Percentiles rank a stretch among this genome's conserved stretches.
phyloP scores from a whole-genome alignment of 2,113 vertebrate genomes.

The Echinops telfairi region DNA sequence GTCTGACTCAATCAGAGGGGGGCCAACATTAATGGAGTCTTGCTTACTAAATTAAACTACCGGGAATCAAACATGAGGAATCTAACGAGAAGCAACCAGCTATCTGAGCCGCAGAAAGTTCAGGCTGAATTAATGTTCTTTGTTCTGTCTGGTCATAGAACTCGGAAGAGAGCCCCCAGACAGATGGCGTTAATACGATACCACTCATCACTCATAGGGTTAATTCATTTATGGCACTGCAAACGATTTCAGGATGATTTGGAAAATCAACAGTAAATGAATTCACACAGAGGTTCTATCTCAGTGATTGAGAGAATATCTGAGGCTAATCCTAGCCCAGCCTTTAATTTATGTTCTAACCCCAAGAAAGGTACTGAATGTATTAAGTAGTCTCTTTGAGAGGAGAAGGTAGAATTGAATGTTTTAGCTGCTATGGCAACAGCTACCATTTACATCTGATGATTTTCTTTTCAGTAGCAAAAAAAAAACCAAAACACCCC shows the following conservation, averaged over 20 bases:
- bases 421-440: conserved; percentile 64
- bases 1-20: conserved; percentile 51
- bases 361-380: neutral
- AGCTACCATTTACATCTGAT: neutral
- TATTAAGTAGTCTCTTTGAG: neutral
- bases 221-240: conserved; percentile 1
- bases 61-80: conserved; percentile 34
- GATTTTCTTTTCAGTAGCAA: conserved; percentile 37
- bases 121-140: neutral
- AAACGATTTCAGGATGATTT: conserved; percentile 43
- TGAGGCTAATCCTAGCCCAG: neutral
- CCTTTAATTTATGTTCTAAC: conserved; percentile 7
- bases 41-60: conserved; percentile 60
- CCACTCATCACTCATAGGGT: neutral
- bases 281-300: neutral
- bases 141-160: conserved; percentile 12
- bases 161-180: conserved; percentile 7
- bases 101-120: conserved; percentile 53
- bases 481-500: conserved; percentile 53
- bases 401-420: conserved; percentile 7
- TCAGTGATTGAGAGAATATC: conserved; percentile 7
- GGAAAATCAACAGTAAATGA: conserved; percentile 2
- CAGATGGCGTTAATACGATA: neutral
- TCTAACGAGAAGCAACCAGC: conserved; percentile 58
- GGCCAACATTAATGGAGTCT: neutral